A percentile compares a stretch with the other conserved stretches of the same genome.
Conservation (phyloP, 2,113 vertebrate genomes). For the Stictonetta naevosa region DNA sequence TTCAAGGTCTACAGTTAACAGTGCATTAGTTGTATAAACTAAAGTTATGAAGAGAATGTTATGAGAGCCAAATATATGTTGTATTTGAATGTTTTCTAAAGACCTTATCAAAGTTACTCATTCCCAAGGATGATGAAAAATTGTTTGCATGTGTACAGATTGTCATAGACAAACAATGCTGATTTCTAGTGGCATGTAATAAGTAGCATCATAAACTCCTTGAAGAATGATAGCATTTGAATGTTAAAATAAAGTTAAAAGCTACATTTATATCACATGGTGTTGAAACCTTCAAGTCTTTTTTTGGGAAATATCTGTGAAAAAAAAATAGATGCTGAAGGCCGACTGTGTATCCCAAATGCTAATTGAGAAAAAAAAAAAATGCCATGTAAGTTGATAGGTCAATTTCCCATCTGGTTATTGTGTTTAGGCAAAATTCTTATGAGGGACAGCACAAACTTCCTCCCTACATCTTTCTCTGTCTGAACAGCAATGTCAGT, state of each 20-base stretch:
- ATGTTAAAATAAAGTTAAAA: not conserved
- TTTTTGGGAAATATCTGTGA: not conserved
- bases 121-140: slow-evolving; percentile 13
- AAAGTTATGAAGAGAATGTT: not conserved
- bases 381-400: rapidly evolving
- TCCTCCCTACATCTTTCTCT: not conserved
- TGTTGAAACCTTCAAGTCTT: not conserved
- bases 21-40: not conserved
- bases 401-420: not conserved
- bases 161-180: not conserved
- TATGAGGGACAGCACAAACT: not conserved
- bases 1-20: not conserved
- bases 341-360: not conserved
- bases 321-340: not conserved
- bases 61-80: not conserved
- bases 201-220: not conserved
- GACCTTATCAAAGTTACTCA: not conserved
- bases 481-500: not conserved
- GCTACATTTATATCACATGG: not conserved
- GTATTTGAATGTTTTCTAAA: slow-evolving; percentile 8
- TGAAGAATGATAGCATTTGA: not conserved
- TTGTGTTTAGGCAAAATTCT: not conserved
- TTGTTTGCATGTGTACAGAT: not conserved
- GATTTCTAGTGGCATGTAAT: not conserved
- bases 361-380: not conserved